phyloP scores from a whole-genome alignment of 2,797 vertebrate species.

The Rousettus madagascariensis region DNA sequence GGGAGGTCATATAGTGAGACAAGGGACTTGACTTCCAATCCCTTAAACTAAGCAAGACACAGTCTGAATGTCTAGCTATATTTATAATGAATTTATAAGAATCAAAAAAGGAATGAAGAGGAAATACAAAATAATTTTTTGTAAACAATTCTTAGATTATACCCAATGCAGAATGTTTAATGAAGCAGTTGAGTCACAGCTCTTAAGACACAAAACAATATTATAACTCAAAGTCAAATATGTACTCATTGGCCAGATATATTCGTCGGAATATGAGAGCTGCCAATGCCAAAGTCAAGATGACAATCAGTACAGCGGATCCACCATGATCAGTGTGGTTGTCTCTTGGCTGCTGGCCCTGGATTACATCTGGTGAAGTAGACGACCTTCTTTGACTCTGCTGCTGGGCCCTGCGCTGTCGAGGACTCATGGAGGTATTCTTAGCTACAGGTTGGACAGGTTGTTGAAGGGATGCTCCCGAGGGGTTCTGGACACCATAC shows the following conservation, averaged over 20 bases:
- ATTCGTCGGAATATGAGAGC: constrained; percentile 96
- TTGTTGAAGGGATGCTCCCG: constrained; percentile 72
- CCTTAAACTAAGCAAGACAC: constrained; percentile 53
- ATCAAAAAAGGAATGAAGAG: constrained; percentile 76
- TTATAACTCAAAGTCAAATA: constrained; percentile 95
- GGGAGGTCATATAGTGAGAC: constrained; percentile 41
- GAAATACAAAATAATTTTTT: constrained; percentile 84
- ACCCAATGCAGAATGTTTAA: constrained; percentile 83
- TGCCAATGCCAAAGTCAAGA: constrained; percentile 94
- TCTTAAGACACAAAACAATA: constrained; percentile 62
- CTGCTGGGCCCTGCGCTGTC: constrained; percentile 92
- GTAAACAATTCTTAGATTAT: constrained; percentile 86
- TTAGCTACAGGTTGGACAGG: constrained; percentile 57
- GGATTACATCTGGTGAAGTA: constrained; percentile 81
- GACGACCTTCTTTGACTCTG: constrained; percentile 86
- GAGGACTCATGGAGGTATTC: constrained; percentile 88
- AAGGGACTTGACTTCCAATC: constrained; percentile 35
- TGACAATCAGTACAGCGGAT: constrained; percentile 91
- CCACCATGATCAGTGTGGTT: constrained; percentile 88
- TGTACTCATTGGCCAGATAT: constrained; percentile 94
- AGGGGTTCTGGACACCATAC: constrained; percentile 71
- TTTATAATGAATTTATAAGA: constrained; percentile 76
- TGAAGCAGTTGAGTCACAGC: constrained; percentile 72
- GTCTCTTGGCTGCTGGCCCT: constrained; percentile 84
- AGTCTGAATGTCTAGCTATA: constrained; percentile 58